Evolutionary conservation across 2,797 vertebrate species (phyloP), one percentile per base, ranked within the genome.

Genomic region (Microctenopoma stevenorrisi): DNA sequence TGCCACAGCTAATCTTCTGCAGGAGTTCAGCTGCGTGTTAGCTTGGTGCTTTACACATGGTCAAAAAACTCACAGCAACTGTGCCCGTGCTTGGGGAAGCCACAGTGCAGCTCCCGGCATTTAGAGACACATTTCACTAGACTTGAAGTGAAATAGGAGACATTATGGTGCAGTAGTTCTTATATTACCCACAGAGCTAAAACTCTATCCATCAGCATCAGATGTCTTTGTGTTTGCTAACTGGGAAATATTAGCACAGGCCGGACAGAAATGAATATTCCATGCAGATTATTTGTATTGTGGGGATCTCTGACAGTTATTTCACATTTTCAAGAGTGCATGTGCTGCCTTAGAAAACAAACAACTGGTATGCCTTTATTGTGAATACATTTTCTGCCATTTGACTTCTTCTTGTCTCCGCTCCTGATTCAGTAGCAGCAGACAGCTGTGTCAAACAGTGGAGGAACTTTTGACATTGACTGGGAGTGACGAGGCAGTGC

Each of bases 391-490:
- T 71, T 78, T 48, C 46, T 78, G 86, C 77, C 72, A 79, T 81
- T 76, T 70, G 11, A 48, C 66, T 72, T 43, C 70, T 48, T 37
- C 53, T 55, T 25, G 49, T 57, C 68, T 64, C 38, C 7, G 11
- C 80, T 79, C 37, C 56, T 33, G 68, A 72, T 80, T 74, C 84
- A 79, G 85, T 44, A 73, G 76, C 66, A 15, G 81, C 77, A 83
- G 83, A 85, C 88, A 84, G 83, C 86, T 81, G 85, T 87, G 88
- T 88, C 89, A 89, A 84, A 84, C 79, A 82, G 79, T 18, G 60
- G 50, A 78, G 74, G 76, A 82, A 81, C 83, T 84, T 84, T 86
- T 91, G 88, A 91, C 88, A 87, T 84, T 89, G 87, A 91, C 87
- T 79, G 64, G 74, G 81, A 89, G 88, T 85, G 92, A 92, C 85